phyloP scores from a whole-genome alignment of 1,140 invertebrate genomes.

The Bombyx mandarina region DNA sequence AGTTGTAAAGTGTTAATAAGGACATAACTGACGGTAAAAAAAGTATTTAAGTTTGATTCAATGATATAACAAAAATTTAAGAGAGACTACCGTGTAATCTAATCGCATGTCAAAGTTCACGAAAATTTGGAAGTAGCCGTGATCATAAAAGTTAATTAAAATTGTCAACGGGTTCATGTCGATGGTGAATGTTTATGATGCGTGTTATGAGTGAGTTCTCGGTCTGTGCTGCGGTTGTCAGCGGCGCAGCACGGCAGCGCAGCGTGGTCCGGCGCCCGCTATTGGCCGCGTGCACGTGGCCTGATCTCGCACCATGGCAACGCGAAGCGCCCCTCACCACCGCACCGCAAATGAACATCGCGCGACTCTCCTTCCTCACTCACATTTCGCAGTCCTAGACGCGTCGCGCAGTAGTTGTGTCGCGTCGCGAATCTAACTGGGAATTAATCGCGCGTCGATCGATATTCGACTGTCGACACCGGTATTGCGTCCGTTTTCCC shows the following conservation, averaged over 20 bases:
- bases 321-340: slow-evolving; percentile 30
- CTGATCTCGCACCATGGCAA: slow-evolving; percentile 67
- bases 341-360: slow-evolving; percentile 23
- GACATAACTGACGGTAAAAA: too few species aligned
- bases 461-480: slow-evolving; percentile 18
- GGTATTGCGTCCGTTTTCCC: too few species aligned
- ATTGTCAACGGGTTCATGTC: too few species aligned
- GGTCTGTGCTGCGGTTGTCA: slow-evolving; percentile 80
- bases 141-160: too few species aligned
- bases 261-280: slow-evolving; percentile 18
- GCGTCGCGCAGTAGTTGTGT: slow-evolving; percentile 23
- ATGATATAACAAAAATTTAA: too few species aligned
- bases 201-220: not conserved
- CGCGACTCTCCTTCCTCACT: slow-evolving; percentile 13
- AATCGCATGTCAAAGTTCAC: too few species aligned
- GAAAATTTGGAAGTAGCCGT: too few species aligned
- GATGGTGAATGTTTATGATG: too few species aligned
- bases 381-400: slow-evolving; percentile 24
- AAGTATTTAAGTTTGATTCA: too few species aligned
- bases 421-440: slow-evolving; percentile 10
- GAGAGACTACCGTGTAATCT: too few species aligned
- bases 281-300: slow-evolving; percentile 63
- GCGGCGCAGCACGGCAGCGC: slow-evolving; percentile 12
- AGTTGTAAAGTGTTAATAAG: too few species aligned
- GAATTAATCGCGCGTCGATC: slow-evolving; percentile 28